phyloP scores from a whole-genome alignment of 2,113 vertebrate species.

The Callospermophilus lateralis region DNA sequence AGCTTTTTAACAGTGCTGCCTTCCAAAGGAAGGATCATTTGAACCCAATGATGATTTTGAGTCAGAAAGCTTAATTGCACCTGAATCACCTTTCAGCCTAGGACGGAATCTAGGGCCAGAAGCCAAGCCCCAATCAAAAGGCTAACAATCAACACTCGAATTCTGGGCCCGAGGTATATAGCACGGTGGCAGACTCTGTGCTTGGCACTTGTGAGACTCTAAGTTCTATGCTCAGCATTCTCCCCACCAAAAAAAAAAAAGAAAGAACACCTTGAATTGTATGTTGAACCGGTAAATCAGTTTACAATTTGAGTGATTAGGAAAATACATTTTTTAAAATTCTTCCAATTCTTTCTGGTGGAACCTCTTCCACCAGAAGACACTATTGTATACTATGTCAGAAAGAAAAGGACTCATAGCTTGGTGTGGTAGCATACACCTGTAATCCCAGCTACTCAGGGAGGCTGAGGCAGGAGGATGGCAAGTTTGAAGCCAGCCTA shows the following conservation, averaged over 20 bases:
- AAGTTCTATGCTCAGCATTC: not conserved
- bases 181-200: not conserved
- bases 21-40: not conserved
- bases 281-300: conserved; percentile 15
- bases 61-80: not conserved
- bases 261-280: not conserved
- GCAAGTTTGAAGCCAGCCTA: not conserved
- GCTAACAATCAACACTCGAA: not conserved
- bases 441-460: not conserved
- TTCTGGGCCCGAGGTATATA: not conserved
- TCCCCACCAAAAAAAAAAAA: not conserved
- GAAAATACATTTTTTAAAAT: not conserved
- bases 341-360: not conserved
- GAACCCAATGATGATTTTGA: conserved; percentile 21
- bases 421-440: not conserved
- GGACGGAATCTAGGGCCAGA: not conserved
- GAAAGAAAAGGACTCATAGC: conserved; percentile 16
- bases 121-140: conserved; percentile 9
- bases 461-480: not conserved
- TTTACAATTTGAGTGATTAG: conserved; percentile 26
- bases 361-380: not conserved
- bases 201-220: not conserved
- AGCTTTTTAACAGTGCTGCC: not conserved
- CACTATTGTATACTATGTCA: not conserved
- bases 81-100: conserved; percentile 8